These are phyloP conservation scores for Ceraclea dissimilis DNA, from an alignment of 2,888 invertebrate species.

Conservation along the genomic window DNA sequence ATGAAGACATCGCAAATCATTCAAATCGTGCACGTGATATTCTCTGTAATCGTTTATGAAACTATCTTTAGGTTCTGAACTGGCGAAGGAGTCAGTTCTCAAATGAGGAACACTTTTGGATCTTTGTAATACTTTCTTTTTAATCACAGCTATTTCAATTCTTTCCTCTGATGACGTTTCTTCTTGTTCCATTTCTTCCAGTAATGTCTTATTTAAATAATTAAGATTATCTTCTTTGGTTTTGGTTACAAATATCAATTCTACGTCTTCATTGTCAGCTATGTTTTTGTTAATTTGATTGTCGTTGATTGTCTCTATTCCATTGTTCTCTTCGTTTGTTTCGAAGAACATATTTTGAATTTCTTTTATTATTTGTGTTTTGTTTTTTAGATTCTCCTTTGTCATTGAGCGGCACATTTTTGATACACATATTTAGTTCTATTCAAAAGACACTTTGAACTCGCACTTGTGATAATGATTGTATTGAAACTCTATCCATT, in stretches of 20 bases:
- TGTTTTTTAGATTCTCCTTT: background rate
- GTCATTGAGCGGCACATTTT: constrained; percentile 13
- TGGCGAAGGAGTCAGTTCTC: constrained; percentile 21
- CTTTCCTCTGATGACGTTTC: constrained; percentile 24
- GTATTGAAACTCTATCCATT: background rate
- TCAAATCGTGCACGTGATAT: constrained; percentile 15
- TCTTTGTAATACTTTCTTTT: constrained; percentile 9
- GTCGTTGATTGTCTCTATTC: background rate
- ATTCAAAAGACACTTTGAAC: background rate
- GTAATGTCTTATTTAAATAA: background rate
- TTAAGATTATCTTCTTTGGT: background rate
- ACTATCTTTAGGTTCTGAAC: constrained; percentile 17
- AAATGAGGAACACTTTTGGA: constrained; percentile 23
- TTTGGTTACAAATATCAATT: background rate
- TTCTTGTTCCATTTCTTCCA: constrained; percentile 20
- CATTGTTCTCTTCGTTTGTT: background rate
- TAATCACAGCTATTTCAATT: constrained; percentile 10
- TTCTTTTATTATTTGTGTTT: background rate
- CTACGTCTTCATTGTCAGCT: background rate
- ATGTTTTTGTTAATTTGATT: background rate
- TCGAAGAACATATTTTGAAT: background rate
- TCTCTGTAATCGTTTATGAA: constrained; percentile 11
- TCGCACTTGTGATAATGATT: background rate
- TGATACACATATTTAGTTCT: constrained; percentile 12
- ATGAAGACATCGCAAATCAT: constrained; percentile 17